Conservation (phyloP, 2,797 vertebrate species). For the Gymnoscopelus braueri region DNA sequence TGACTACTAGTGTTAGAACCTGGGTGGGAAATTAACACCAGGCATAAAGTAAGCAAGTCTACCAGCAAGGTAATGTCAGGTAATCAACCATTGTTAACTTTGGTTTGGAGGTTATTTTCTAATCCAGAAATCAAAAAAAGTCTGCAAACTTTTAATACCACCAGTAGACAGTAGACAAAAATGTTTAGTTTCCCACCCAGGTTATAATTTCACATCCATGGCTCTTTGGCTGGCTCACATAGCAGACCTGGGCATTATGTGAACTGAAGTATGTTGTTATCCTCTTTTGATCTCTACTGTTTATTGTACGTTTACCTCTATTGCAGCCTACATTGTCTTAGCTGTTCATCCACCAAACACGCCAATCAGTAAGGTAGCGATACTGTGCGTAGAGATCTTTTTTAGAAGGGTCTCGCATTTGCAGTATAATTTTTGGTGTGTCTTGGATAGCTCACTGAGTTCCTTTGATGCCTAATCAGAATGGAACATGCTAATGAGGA, state of each 20-base stretch:
- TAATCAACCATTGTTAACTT: no score
- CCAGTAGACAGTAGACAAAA: neutral
- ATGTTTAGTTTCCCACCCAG: neutral
- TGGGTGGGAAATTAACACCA: no score
- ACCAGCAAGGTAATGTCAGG: no score
- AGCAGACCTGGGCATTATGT: no score
- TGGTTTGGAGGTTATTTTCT: no score
- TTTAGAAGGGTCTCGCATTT: neutral
- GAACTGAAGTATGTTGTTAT: no score
- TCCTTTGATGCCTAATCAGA: conserved; percentile 36
- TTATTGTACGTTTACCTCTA: neutral
- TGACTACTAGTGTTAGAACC: no score
- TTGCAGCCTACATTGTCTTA: neutral
- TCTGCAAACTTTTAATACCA: neutral
- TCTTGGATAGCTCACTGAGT: neutral
- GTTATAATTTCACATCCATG: neutral
- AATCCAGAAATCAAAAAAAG: no score
- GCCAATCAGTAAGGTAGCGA: neutral
- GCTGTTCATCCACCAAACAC: neutral
- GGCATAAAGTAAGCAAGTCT: no score
- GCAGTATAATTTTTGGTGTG: conserved; percentile 20
- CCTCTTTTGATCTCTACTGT: neutral
- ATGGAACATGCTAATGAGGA: conserved; percentile 30
- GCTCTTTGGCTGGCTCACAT: no score
- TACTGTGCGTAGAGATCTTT: conserved; percentile 14